Evolutionary conservation across 2,888 invertebrate species (phyloP), one percentile per base, ranked within the genome.

Genomic region (Lasioglossum villosulum): DNA sequence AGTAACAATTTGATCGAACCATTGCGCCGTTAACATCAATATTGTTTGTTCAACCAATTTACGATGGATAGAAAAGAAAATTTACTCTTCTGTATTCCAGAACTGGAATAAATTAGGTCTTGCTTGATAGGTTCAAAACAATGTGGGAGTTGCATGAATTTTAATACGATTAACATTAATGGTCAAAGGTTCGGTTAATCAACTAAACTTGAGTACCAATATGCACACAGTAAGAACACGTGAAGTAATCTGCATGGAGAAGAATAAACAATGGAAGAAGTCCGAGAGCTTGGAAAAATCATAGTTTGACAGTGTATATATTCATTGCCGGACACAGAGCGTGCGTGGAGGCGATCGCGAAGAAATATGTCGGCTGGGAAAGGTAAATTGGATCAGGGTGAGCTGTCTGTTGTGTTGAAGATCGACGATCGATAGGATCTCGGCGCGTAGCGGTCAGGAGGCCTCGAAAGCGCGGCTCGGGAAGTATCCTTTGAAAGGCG

Each of bases 401-500:
- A 59, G 59, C 59, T 59, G 59, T 59, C 59, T 14, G 27, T 59
- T 59, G 27, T 27, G 59, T 27, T 27, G 27, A 59, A 59, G 59
- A 59, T 59, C 59, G 27, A 59, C 12, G 59, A 27, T 59, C 59
- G 66, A 66, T 66, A 34, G 66, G 66, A 66, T 66, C 66, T 19
- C 27, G 16, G 6, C 34, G 66, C 34, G 34, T 66, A 30, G 34
- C 66, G 30, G 66, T 30, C 34, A 66, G 66, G 34, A 19, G 66
- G 19, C 66, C 34, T 30, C 66, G 66, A 34, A 34, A 66, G 19
- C 66, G 34, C 34, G 66, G 34, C 16, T 23, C 14, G 59, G 14
- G n/a, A 59, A 27, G 34, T 68, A n/a, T 39, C 12, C n/a, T 10
- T n/a, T n/a, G 56, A 19, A 59, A 56, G 27, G 19, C 52, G 73